Conservation (phyloP, 2,797 vertebrate genomes). For the Falco concolor region DNA sequence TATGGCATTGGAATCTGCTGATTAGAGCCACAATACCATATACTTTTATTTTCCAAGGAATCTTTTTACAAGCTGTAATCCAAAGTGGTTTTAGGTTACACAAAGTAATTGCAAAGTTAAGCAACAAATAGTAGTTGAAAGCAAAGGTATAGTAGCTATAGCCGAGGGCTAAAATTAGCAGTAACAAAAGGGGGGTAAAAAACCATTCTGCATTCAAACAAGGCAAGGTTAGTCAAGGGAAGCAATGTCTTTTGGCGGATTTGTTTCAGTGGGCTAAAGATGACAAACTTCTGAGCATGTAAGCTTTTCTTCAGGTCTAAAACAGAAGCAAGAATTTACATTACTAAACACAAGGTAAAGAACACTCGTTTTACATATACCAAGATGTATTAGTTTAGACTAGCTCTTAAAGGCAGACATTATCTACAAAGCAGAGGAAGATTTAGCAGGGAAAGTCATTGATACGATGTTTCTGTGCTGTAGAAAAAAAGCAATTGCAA, state of each 20-base stretch:
- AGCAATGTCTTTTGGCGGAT: background rate
- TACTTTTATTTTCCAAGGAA: slow-evolving; percentile 10
- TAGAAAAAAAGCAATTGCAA: background rate
- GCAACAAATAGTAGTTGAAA: background rate
- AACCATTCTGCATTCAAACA: background rate
- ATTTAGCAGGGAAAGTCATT: background rate
- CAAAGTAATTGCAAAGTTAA: slow-evolving; percentile 24
- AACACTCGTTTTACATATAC: background rate
- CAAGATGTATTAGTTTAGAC: background rate
- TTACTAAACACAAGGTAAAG: background rate
- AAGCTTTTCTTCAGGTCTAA: background rate
- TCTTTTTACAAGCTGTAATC: background rate
- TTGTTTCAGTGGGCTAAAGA: background rate
- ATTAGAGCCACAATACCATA: slow-evolving; percentile 34
- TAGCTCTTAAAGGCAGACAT: background rate
- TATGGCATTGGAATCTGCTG: slow-evolving; percentile 15
- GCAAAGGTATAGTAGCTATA: background rate
- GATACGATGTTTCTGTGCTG: background rate
- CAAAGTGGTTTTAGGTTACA: background rate
- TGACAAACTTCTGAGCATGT: background rate
- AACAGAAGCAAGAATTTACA: background rate
- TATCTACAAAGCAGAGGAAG: background rate
- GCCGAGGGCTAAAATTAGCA: background rate
- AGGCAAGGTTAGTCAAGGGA: background rate
- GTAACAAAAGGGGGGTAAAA: background rate